A percentile compares a stretch with the other conserved stretches of the same genome.
These are phyloP conservation scores for Chironomus riparius DNA, from an alignment of 2,888 invertebrate species.

Conservation along the genomic window DNA sequence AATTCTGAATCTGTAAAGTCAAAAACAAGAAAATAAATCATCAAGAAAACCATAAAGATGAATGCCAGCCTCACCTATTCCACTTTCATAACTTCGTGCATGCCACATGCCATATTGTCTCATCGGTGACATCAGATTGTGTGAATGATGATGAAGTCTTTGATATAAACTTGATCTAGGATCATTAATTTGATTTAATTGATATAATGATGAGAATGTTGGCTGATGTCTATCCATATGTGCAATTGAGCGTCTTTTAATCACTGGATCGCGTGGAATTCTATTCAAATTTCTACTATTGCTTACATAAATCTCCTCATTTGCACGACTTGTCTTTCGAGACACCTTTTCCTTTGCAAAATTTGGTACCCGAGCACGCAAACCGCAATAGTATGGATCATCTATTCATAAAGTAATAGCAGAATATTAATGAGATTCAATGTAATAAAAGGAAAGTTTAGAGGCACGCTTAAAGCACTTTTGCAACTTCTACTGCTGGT, in stretches of 20 bases:
- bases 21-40: background rate
- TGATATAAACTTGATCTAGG: conserved; percentile 16
- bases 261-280: background rate
- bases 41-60: too few relatives aligned
- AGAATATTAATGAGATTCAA: too few relatives aligned
- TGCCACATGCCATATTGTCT: conserved; percentile 58
- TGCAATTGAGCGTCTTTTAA: background rate
- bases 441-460: too few relatives aligned
- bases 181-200: conserved; percentile 24
- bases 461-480: too few relatives aligned
- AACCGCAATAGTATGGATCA: conserved; percentile 90
- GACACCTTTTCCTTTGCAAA: conserved; percentile 58
- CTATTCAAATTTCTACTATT: background rate
- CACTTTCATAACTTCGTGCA: conserved; percentile 83
- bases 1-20: conserved; percentile 53
- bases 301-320: conserved; percentile 25
- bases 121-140: conserved; percentile 4
- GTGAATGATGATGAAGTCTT: conserved; percentile 19
- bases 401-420: conserved; percentile 46
- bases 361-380: conserved; percentile 86
- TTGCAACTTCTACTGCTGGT: background rate
- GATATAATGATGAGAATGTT: conserved; percentile 17
- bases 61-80: conserved; percentile 59
- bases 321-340: background rate
- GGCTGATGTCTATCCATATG: conserved; percentile 19